These are phyloP conservation scores for Lateolabrax maculatus DNA, from an alignment of 2,797 vertebrate genomes.

Conservation along the genomic window DNA sequence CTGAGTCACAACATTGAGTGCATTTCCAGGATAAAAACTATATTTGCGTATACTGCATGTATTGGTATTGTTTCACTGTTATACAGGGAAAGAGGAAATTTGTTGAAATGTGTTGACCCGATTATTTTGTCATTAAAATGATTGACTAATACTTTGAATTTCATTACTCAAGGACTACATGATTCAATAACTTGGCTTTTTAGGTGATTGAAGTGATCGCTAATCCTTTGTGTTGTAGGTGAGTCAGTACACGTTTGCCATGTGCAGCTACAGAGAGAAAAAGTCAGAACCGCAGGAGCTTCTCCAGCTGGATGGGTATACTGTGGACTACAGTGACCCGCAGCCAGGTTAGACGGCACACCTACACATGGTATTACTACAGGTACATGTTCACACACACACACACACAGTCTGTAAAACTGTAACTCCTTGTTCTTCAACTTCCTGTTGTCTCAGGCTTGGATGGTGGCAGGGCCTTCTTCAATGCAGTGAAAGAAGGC, in stretches of 20 bases:
- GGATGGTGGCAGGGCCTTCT: slow-evolving; percentile 98
- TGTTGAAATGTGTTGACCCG: background rate
- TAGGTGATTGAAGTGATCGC: slow-evolving; percentile 16
- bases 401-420: background rate
- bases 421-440: background rate
- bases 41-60: background rate
- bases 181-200: background rate
- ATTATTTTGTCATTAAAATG: background rate
- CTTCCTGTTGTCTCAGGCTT: slow-evolving; percentile 85
- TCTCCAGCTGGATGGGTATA: slow-evolving; percentile 97
- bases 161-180: background rate
- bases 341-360: slow-evolving; percentile 90
- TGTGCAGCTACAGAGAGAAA: slow-evolving; percentile 99
- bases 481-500: slow-evolving; percentile 99
- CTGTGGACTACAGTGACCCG: slow-evolving; percentile 99
- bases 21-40: background rate
- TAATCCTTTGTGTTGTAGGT: slow-evolving; percentile 86
- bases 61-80: background rate
- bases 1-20: background rate
- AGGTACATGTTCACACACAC: background rate
- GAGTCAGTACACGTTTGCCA: slow-evolving; percentile 99
- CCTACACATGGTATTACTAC: background rate
- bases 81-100: background rate
- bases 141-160: background rate
- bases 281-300: slow-evolving; percentile 99